These are phyloP conservation scores for Drosophila cognata DNA, from an alignment of 2,888 invertebrate species.

Conservation along the genomic window DNA sequence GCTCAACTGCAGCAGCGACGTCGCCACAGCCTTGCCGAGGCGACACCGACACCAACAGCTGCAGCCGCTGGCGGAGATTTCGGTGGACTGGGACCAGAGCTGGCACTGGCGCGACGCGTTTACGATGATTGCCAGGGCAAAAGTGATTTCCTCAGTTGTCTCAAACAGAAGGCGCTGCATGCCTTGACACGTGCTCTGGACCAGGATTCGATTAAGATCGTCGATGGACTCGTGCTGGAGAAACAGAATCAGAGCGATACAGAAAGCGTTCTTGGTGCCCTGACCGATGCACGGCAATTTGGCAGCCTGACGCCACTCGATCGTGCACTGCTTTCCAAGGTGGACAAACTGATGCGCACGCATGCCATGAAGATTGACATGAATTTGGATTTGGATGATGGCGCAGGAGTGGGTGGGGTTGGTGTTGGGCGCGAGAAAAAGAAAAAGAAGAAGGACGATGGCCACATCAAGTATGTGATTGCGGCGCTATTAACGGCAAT, in stretches of 20 bases:
- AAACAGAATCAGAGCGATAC: slow-evolving; percentile 86
- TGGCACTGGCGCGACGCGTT: slow-evolving; percentile 87
- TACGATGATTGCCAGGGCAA: slow-evolving; percentile 88
- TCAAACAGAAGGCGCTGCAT: slow-evolving; percentile 87
- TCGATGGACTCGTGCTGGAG: slow-evolving; percentile 87
- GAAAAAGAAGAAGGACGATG: slow-evolving; percentile 84
- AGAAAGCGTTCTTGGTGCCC: slow-evolving; percentile 82
- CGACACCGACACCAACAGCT: background rate
- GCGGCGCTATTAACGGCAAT: slow-evolving; percentile 88
- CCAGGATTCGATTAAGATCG: slow-evolving; percentile 88
- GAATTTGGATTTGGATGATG: slow-evolving; percentile 34
- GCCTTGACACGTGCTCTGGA: slow-evolving; percentile 87
- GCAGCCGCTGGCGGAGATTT: slow-evolving; percentile 23
- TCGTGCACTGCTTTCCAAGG: slow-evolving; percentile 85
- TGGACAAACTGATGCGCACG: slow-evolving; percentile 88
- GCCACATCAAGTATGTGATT: slow-evolving; percentile 86
- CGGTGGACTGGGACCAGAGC: slow-evolving; percentile 85
- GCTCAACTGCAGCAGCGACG: slow-evolving; percentile 60
- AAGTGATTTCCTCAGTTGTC: slow-evolving; percentile 87
- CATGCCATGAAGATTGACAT: slow-evolving; percentile 89
- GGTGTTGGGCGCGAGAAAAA: slow-evolving; percentile 78
- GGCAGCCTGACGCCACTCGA: slow-evolving; percentile 87
- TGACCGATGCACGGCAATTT: slow-evolving; percentile 87
- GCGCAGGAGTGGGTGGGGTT: background rate
- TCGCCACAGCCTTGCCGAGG: slow-evolving; percentile 49